Evolutionary conservation across 2,797 vertebrate genomes (phyloP).

Genomic region (Denticeps clupeoides): DNA sequence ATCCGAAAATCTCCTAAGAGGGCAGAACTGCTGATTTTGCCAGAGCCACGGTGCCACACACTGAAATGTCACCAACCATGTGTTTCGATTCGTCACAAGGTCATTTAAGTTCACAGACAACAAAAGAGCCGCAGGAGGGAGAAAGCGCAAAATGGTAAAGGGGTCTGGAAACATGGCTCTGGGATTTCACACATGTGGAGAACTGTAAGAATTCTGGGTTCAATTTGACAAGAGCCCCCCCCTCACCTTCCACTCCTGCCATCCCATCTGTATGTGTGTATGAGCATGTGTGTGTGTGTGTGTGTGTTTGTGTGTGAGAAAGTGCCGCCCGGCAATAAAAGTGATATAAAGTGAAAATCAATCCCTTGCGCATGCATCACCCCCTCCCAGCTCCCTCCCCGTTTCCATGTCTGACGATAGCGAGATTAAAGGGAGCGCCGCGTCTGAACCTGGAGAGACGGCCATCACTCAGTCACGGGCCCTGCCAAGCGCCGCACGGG

Average conservation of each 20-base stretch:
- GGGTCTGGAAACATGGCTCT: background rate
- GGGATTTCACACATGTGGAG: constrained; percentile 15
- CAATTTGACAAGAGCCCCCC: constrained; percentile 27
- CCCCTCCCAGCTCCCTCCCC: constrained; percentile 23
- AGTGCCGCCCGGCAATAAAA: constrained; percentile 42
- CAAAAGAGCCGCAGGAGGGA: constrained; percentile 2
- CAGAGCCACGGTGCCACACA: too few species aligned
- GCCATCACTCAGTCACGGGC: constrained; percentile 47
- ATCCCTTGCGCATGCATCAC: constrained; percentile 36
- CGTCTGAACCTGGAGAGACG: constrained; percentile 39
- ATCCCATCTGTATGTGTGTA: constrained; percentile 12
- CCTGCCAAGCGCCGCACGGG: constrained; percentile 38
- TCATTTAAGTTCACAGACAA: constrained; percentile 13
- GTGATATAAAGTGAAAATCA: constrained; percentile 45
- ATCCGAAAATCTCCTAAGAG: too few species aligned
- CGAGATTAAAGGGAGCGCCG: constrained; percentile 49
- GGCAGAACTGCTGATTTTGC: too few species aligned
- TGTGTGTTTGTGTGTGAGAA: constrained; percentile 16
- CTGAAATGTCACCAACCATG: constrained; percentile 23
- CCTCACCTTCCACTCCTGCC: constrained; percentile 25
- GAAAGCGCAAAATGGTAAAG: background rate
- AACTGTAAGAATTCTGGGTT: constrained; percentile 7
- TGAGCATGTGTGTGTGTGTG: constrained; percentile 6
- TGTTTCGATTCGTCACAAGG: constrained; percentile 12
- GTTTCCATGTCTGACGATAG: constrained; percentile 46